These are phyloP conservation scores for Acanthopagrus latus DNA, from an alignment of 2,797 vertebrate genomes.

Conservation along the genomic window DNA sequence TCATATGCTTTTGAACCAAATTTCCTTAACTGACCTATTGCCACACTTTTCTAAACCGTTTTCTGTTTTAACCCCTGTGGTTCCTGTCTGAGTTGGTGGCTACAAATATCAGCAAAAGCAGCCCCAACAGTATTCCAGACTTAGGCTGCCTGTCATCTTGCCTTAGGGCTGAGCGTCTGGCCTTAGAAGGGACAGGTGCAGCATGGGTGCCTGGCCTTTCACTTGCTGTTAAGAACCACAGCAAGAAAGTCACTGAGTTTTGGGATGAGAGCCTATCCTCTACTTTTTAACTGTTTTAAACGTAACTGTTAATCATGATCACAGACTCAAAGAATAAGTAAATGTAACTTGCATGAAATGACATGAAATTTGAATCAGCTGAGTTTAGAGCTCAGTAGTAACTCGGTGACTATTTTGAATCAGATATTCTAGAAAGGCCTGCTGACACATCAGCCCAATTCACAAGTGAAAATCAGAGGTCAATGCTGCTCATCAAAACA, in stretches of 20 bases:
- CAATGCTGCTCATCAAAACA: neutral
- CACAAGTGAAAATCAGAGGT: neutral
- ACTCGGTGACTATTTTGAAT: neutral
- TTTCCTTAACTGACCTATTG: neutral
- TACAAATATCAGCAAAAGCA: conserved; percentile 56
- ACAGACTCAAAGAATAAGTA: neutral
- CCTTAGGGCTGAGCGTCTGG: conserved; percentile 48
- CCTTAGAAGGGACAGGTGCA: conserved; percentile 63
- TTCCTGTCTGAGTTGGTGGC: conserved; percentile 26
- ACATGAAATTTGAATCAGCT: neutral
- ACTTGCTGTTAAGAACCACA: conserved; percentile 28
- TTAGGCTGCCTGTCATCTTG: conserved; percentile 45
- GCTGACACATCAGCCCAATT: neutral
- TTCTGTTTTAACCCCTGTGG: conserved; percentile 6
- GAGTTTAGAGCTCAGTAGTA: neutral
- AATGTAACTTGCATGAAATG: neutral
- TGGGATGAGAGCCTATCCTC: neutral
- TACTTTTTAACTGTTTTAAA: neutral
- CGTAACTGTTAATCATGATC: neutral
- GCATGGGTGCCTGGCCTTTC: conserved; percentile 40
- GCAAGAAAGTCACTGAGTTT: conserved; percentile 14
- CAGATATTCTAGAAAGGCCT: neutral
- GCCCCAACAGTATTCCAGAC: conserved; percentile 46
- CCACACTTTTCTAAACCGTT: neutral
- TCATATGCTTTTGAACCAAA: neutral